phyloP scores from a whole-genome alignment of 2,113 vertebrate genomes.

The Bufo bufo region DNA sequence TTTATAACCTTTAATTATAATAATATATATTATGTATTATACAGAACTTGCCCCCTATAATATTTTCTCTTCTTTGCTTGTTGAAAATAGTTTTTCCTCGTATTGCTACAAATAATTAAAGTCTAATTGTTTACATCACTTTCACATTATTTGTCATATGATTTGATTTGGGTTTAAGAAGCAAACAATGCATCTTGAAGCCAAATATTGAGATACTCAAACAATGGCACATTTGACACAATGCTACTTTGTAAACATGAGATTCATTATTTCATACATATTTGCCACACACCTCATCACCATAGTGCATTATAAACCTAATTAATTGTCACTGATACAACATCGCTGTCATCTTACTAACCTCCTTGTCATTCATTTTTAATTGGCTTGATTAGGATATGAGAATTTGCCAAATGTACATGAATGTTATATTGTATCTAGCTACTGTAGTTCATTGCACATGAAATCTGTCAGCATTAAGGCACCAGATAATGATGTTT shows the following conservation, averaged over 20 bases:
- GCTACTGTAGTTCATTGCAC: slow-evolving; percentile 36
- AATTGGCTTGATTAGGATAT: slow-evolving; percentile 31
- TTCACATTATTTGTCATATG: not conserved
- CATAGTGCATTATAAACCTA: not conserved
- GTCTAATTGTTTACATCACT: not conserved
- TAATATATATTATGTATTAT: too few relatives aligned
- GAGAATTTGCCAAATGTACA: slow-evolving; percentile 14
- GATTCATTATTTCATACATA: slow-evolving; percentile 1
- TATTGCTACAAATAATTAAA: not conserved
- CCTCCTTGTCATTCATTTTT: slow-evolving; percentile 38
- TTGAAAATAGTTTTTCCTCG: too few relatives aligned
- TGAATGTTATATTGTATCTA: slow-evolving; percentile 32
- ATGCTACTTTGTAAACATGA: slow-evolving; percentile 19
- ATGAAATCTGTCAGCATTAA: slow-evolving; percentile 39
- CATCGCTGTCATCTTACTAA: slow-evolving; percentile 3
- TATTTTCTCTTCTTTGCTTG: not conserved
- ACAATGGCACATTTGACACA: not conserved
- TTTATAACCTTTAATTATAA: too few relatives aligned
- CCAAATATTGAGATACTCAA: not conserved
- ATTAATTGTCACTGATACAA: slow-evolving; percentile 19
- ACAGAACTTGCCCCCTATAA: too few relatives aligned
- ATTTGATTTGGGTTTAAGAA: not conserved
- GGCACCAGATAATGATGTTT: slow-evolving; percentile 29
- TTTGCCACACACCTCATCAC: not conserved
- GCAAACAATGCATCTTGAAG: not conserved